Evolutionary conservation across 2,888 invertebrate species (phyloP).

Genomic region (Muscina levida): DNA sequence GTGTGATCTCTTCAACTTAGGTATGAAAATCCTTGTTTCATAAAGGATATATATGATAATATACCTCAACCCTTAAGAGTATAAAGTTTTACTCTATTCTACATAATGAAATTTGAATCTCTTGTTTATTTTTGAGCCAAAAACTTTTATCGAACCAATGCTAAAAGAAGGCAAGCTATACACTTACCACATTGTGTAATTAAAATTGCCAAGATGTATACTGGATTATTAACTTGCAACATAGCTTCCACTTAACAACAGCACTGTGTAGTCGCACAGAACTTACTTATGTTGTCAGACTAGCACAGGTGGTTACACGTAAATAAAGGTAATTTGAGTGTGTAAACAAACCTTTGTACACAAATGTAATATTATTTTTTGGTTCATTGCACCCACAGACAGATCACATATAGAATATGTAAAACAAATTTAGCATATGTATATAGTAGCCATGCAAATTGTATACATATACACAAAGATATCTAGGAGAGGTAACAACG

Average conservation of each 20-base stretch:
- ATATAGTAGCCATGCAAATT: too few relatives aligned
- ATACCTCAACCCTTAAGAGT: too few relatives aligned
- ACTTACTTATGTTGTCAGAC: not conserved
- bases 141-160: too few relatives aligned
- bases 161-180: not conserved
- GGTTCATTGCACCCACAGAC: slow-evolving; percentile 66
- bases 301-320: slow-evolving; percentile 33
- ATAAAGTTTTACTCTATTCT: too few relatives aligned
- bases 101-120: too few relatives aligned
- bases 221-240: slow-evolving; percentile 50
- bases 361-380: slow-evolving; percentile 55
- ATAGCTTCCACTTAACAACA: slow-evolving; percentile 36
- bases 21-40: too few relatives aligned
- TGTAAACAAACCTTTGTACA: slow-evolving; percentile 41
- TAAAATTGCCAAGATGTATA: slow-evolving; percentile 55
- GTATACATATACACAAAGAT: too few relatives aligned
- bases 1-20: too few relatives aligned
- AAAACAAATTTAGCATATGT: too few relatives aligned
- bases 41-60: too few relatives aligned
- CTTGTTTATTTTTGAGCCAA: too few relatives aligned
- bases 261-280: not conserved
- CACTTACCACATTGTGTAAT: slow-evolving; percentile 36
- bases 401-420: not conserved
- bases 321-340: slow-evolving; percentile 57
- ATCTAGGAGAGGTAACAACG: too few relatives aligned